Percentiles rank a stretch among this genome's conserved stretches.
Conservation (phyloP, 1,140 invertebrate genomes). For the Galendromus occidentalis region DNA sequence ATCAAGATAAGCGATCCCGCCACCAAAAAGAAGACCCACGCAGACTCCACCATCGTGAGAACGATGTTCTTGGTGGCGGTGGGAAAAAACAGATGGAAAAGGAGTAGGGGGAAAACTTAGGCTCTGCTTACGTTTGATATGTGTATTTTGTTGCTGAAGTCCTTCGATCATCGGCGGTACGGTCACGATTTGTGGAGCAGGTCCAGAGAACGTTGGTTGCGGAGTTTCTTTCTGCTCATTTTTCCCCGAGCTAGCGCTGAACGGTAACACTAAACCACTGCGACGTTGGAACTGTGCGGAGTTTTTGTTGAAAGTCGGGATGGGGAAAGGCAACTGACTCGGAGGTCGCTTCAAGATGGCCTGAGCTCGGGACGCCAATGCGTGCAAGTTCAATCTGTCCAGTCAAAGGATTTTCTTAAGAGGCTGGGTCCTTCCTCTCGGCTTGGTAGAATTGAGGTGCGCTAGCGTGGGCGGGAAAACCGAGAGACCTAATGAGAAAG, state of each 20-base stretch:
- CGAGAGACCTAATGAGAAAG: too few species aligned
- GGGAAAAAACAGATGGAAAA: too few species aligned
- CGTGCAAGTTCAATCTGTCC: not conserved
- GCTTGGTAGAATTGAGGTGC: too few species aligned
- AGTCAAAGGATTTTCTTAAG: too few species aligned
- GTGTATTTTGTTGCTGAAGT: not conserved
- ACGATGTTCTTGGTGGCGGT: too few species aligned
- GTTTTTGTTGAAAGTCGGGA: slow-evolving; percentile 9
- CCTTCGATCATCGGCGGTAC: not conserved
- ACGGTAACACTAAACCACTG: not conserved
- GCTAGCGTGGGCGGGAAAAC: too few species aligned
- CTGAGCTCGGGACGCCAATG: not conserved
- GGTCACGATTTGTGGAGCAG: not conserved
- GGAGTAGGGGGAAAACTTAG: too few species aligned
- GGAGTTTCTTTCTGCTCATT: not conserved
- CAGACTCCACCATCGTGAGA: too few species aligned
- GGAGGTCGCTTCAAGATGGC: not conserved
- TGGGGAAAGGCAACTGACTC: not conserved
- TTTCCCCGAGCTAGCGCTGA: not conserved
- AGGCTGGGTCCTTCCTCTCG: too few species aligned
- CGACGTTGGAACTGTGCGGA: not conserved
- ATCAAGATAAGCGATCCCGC: too few species aligned
- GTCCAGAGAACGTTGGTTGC: not conserved
- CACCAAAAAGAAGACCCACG: too few species aligned
- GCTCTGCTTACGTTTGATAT: not conserved